Evolutionary conservation across 2,888 invertebrate species (phyloP).

Genomic region (Cantharis flavilabris): DNA sequence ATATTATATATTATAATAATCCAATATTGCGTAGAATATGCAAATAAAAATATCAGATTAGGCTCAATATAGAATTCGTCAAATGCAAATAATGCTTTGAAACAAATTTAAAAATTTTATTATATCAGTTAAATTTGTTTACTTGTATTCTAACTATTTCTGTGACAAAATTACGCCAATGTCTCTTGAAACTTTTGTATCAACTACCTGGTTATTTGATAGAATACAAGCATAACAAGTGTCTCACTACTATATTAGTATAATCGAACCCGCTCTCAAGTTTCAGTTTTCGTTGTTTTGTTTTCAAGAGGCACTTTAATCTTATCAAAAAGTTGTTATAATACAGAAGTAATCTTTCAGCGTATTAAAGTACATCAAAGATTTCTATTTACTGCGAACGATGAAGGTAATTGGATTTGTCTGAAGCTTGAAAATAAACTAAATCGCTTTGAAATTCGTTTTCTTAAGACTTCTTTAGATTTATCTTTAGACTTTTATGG

Average conservation of each 20-base stretch:
- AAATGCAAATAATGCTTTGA: background rate
- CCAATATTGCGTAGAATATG: too few relatives aligned
- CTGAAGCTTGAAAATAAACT: constrained; percentile 42
- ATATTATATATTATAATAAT: too few relatives aligned
- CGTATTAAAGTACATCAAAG: constrained; percentile 52
- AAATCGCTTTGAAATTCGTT: constrained; percentile 36
- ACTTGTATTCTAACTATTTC: background rate
- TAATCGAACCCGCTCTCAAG: background rate
- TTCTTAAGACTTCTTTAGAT: constrained; percentile 26
- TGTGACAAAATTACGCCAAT: background rate
- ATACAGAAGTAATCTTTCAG: constrained; percentile 54
- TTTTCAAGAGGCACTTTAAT: constrained; percentile 43
- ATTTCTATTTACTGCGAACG: constrained; percentile 46
- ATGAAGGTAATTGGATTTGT: constrained; percentile 52
- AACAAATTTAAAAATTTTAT: background rate
- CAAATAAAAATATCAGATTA: too few relatives aligned
- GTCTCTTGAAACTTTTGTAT: background rate
- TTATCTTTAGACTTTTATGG: constrained; percentile 19
- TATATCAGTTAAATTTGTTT: background rate
- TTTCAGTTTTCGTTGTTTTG: constrained; percentile 9
- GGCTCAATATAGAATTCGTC: background rate
- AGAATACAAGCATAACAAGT: background rate
- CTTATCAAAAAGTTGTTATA: constrained; percentile 56
- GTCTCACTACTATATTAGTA: background rate
- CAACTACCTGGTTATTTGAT: background rate